Base-by-base conservation (phyloP, 2,888 invertebrate genomes). In the Rapana venosa region DNA sequence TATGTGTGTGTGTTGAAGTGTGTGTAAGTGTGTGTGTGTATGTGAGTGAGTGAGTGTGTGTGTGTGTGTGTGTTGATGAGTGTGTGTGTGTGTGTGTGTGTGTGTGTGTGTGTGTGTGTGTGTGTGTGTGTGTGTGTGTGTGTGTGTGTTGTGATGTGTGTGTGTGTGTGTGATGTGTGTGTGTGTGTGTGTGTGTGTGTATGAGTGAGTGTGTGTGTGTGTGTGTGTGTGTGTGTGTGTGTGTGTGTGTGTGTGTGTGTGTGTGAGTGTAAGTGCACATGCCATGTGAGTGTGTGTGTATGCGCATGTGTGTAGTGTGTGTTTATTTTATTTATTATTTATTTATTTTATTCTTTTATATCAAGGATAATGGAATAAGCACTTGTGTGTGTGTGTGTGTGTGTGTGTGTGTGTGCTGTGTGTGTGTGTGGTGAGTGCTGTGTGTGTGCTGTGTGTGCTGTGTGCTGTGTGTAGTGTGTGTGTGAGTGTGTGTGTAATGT, bases 101-200 rank as follows among this genome's bases (percentile, higher is more conserved):
- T 74, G 74, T 74, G 74, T 74, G 74, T 74, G n/a, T 74, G 74
- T 74, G 74, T 74, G 74, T 74, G 74, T 74, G 74, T n/a, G n/a
- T 74, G n/a, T 74, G 74, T 22, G 74, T n/a, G 26, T 47, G 74
- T 74, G 74, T 74, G 74, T 74, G 74, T 74, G 74, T 74, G 74
- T 74, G 74, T 74, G 74, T 74, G 74, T 74, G 74, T 47, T 20
- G 83, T 35, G 83, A n/a, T 20, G 83, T 20, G 83, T 20, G 83
- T 0, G 4, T 0, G 36, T 22, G 36, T 22, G 35, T 22, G 36
- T 22, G 15, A n/a, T n/a, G n/a, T 35, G 83, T 20, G 83, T 20
- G 83, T 20, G 83, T 0, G 4, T 0, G 36, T 22, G 36, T 22
- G 35, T 22, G 36, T 22, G 15, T 47, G 83, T 22, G 35, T 5